Conservation (phyloP, 2,888 invertebrate species). For the Listrodromus nycthemerus region DNA sequence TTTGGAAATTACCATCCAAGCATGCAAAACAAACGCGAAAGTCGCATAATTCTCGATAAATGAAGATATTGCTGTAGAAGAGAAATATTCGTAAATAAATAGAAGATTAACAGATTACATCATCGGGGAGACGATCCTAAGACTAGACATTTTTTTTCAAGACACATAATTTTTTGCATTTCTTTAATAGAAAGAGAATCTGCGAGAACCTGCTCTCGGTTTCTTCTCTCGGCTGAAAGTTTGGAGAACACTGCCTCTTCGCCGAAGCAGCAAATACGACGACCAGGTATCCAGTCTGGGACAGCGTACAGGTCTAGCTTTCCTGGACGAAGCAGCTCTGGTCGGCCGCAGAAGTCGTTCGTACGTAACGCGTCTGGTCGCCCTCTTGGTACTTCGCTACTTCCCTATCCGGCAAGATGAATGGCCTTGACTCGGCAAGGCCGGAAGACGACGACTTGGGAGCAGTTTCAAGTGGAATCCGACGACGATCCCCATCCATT, state of each 20-base stretch:
- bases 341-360: slow-evolving; percentile 32
- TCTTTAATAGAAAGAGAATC: not conserved
- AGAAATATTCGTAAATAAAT: too few species aligned
- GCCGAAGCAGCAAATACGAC: slow-evolving; percentile 13
- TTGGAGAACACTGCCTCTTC: not conserved
- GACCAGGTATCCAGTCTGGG: slow-evolving; percentile 8
- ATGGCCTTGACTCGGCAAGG: slow-evolving; percentile 64
- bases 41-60: too few species aligned
- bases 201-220: not conserved
- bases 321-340: not conserved
- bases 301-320: not conserved
- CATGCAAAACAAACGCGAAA: too few species aligned
- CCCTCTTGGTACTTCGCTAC: slow-evolving; percentile 47
- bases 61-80: too few species aligned
- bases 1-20: too few species aligned
- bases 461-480: slow-evolving; percentile 79
- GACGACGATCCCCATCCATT: slow-evolving; percentile 77
- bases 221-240: not conserved
- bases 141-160: too few species aligned
- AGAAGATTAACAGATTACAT: too few species aligned
- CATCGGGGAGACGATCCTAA: too few species aligned
- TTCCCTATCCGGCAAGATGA: slow-evolving; percentile 65
- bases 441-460: slow-evolving; percentile 72
- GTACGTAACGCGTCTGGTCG: slow-evolving; percentile 48
- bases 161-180: not conserved